Percentiles rank a stretch among this genome's conserved stretches.
Conservation (phyloP, 2,888 invertebrate species). For the Drosophila mettleri region DNA sequence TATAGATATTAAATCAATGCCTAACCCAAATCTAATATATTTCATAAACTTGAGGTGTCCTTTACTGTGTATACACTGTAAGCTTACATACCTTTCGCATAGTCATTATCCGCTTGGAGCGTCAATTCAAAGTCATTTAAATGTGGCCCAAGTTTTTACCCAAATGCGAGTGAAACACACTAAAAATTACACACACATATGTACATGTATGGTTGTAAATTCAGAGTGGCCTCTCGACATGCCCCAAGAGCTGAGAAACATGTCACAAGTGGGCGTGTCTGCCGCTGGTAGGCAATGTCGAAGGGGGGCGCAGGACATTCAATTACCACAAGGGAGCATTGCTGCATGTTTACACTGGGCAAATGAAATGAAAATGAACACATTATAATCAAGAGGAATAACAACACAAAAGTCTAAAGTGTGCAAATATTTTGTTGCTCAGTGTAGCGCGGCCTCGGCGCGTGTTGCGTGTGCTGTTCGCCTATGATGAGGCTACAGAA, state of each 20-base stretch:
- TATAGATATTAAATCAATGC: background rate
- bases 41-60: background rate
- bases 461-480: constrained; percentile 40
- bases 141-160: constrained; percentile 27
- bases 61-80: background rate
- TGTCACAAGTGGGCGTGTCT: constrained; percentile 46
- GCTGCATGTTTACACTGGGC: constrained; percentile 29
- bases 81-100: background rate
- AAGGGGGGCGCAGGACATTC: constrained; percentile 47
- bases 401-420: constrained; percentile 15
- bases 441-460: constrained; percentile 48
- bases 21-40: too few species aligned
- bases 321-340: constrained; percentile 28
- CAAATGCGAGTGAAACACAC: constrained; percentile 5
- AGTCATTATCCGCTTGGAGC: constrained; percentile 26
- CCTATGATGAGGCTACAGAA: constrained; percentile 15
- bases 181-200: constrained; percentile 10
- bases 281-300: constrained; percentile 11
- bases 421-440: constrained; percentile 59
- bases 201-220: constrained; percentile 1
- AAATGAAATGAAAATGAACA: constrained; percentile 21
- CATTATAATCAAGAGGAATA: constrained; percentile 29
- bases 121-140: constrained; percentile 55
- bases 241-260: constrained; percentile 13
- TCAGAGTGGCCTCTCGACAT: background rate